These are phyloP conservation scores for Andrena marginata DNA, from an alignment of 2,888 invertebrate genomes.

Conservation along the genomic window DNA sequence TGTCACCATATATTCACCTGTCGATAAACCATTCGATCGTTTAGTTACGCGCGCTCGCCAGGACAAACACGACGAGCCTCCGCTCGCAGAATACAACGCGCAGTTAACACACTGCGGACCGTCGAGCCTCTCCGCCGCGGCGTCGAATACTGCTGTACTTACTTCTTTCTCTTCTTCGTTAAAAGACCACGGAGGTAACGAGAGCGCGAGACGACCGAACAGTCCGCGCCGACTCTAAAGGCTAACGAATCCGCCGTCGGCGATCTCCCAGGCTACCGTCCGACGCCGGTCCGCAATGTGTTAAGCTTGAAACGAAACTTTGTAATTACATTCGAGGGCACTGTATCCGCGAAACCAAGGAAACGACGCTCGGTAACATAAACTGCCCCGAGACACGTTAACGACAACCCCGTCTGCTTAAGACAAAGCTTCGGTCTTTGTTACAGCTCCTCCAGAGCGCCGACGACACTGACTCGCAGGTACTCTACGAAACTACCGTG, in stretches of 20 bases:
- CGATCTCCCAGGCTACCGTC: no score
- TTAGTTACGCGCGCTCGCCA: background rate
- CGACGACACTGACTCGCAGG: background rate
- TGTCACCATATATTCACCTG: slow-evolving; percentile 84
- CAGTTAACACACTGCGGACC: background rate
- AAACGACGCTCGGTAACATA: background rate
- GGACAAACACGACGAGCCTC: background rate
- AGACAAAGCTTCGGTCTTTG: slow-evolving; percentile 9
- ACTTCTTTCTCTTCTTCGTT: background rate
- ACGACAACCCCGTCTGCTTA: background rate
- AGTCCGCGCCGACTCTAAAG: background rate
- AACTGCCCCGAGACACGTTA: background rate
- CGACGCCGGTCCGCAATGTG: no score
- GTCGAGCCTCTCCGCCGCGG: background rate
- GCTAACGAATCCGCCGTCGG: no score
- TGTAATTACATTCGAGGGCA: no score
- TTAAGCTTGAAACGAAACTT: background rate
- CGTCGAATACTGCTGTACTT: background rate
- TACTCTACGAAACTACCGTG: slow-evolving; percentile 5
- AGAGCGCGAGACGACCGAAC: background rate
- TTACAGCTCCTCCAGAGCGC: background rate
- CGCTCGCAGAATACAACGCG: background rate
- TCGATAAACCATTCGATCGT: slow-evolving; percentile 43
- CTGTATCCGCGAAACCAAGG: background rate
- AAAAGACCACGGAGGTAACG: background rate